A percentile compares a stretch with the other conserved stretches of the same genome.
Evolutionary conservation across 2,888 invertebrate species (phyloP).

Genomic region (Lomographa bimaculata): DNA sequence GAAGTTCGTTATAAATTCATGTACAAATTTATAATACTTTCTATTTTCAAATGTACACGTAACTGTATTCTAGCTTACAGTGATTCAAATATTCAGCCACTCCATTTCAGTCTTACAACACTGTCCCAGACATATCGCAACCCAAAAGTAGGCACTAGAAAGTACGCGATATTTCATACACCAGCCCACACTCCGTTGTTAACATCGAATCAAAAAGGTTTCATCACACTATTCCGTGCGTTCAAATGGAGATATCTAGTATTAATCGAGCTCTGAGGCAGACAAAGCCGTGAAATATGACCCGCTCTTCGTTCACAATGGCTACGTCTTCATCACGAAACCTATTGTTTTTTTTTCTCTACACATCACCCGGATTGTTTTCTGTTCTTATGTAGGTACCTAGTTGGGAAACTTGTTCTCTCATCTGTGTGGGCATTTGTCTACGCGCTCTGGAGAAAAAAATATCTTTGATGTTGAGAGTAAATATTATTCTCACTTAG

Average conservation of each 20-base stretch:
- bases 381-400: constrained; percentile 70
- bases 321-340: constrained; percentile 82
- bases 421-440: constrained; percentile 65
- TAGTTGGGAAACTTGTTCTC: constrained; percentile 73
- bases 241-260: constrained; percentile 82
- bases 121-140: constrained; percentile 19
- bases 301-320: constrained; percentile 80
- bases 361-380: constrained; percentile 78
- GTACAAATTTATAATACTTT: too few species aligned
- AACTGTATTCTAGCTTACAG: too few species aligned
- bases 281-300: constrained; percentile 82
- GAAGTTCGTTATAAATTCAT: too few species aligned
- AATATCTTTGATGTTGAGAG: constrained; percentile 36
- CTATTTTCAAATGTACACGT: too few species aligned
- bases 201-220: constrained; percentile 73
- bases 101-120: constrained; percentile 12
- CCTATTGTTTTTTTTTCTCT: constrained; percentile 79
- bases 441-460: constrained; percentile 48
- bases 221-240: constrained; percentile 75
- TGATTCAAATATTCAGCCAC: too few species aligned
- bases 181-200: constrained; percentile 62
- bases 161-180: constrained; percentile 30
- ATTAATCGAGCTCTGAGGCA: constrained; percentile 79
- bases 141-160: constrained; percentile 28
- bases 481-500: constrained; percentile 31